Conservation (phyloP, 1,140 invertebrate genomes). For the Scaptomyza hsui region DNA sequence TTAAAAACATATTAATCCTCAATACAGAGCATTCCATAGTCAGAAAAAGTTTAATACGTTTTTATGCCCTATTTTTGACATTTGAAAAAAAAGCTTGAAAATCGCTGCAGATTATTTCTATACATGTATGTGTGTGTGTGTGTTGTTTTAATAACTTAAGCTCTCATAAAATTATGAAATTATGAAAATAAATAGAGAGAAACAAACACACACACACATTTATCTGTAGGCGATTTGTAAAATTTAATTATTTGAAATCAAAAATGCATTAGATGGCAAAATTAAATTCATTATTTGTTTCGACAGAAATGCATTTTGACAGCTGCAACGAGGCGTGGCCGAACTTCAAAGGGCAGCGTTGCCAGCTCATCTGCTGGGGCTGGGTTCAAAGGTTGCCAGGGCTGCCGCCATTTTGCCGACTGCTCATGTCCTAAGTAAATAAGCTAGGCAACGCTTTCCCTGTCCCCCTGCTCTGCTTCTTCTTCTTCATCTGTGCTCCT, state of each 20-base stretch:
- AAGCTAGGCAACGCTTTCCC: constrained; percentile 26
- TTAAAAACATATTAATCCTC: too few species aligned
- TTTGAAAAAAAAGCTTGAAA: constrained; percentile 36
- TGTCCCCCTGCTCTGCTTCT: too few species aligned
- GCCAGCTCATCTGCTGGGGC: constrained; percentile 25
- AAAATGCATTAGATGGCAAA: constrained; percentile 65
- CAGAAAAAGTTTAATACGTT: not conserved
- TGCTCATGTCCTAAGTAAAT: constrained; percentile 63
- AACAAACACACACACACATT: constrained; percentile 30
- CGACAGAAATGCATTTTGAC: constrained; percentile 47
- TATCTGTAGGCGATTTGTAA: constrained; percentile 13
- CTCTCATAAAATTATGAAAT: constrained; percentile 78
- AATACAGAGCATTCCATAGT: constrained; percentile 1
- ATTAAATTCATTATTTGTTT: constrained; percentile 25
- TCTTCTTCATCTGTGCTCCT: not conserved
- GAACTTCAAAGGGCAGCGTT: constrained; percentile 11
- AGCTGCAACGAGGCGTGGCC: constrained; percentile 46
- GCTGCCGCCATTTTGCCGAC: constrained; percentile 49
- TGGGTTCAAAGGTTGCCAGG: constrained; percentile 71
- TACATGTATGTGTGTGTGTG: constrained; percentile 22
- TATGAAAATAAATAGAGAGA: constrained; percentile 76
- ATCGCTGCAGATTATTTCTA: constrained; percentile 26
- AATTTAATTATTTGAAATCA: constrained; percentile 47
- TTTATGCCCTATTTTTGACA: constrained; percentile 14
- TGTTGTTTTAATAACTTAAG: constrained; percentile 80